A percentile compares a stretch with the other conserved stretches of the same genome.
Evolutionary conservation across 2,888 invertebrate genomes (phyloP).

Genomic region (Dasypolia templi): DNA sequence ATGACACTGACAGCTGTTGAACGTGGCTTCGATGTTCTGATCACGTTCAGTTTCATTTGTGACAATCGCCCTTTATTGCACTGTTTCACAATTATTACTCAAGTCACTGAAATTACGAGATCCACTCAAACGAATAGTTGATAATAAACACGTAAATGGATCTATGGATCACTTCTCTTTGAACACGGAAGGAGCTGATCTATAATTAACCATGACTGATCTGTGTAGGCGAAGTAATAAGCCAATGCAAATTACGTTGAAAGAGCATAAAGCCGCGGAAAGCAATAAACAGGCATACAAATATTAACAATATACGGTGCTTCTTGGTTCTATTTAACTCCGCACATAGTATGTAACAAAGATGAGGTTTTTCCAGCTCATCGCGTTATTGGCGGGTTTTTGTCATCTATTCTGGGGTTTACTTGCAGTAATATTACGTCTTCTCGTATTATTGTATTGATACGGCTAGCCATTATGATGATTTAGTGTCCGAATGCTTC

Average conservation of each 20-base stretch:
- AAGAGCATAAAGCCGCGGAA: slow-evolving; percentile 4
- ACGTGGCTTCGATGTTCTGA: background rate
- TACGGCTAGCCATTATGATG: too few relatives aligned
- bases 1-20: background rate
- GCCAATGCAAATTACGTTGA: slow-evolving; percentile 32
- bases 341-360: background rate
- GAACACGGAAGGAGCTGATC: slow-evolving; percentile 35
- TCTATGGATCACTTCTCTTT: background rate
- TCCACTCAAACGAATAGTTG: background rate
- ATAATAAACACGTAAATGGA: slow-evolving; percentile 2
- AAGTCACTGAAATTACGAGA: background rate
- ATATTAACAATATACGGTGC: slow-evolving; percentile 9
- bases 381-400: background rate
- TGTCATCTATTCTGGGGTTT: background rate
- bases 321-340: slow-evolving; percentile 6
- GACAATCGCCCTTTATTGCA: background rate
- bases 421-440: background rate
- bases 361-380: background rate
- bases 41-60: background rate
- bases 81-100: background rate
- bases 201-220: slow-evolving; percentile 37
- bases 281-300: slow-evolving; percentile 30
- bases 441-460: too few relatives aligned
- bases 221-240: slow-evolving; percentile 4
- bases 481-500: too few relatives aligned